Evolutionary conservation across 1,140 invertebrate genomes (phyloP).

Genomic region (Drosophila lini): DNA sequence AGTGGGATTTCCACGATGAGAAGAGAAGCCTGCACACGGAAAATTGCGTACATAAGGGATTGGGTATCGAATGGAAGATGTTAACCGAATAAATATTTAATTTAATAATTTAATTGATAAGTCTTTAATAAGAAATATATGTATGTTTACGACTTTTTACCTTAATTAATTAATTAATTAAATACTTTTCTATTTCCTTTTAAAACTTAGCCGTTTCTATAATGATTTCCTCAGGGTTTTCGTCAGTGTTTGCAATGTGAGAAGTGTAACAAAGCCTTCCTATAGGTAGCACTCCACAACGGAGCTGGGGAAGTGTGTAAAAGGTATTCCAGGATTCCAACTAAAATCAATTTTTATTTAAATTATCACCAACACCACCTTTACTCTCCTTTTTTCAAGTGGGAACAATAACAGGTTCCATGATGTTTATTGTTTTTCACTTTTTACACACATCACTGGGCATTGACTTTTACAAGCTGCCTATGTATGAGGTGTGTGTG

Average conservation of each 20-base stretch:
- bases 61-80: not conserved
- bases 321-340: constrained; percentile 15
- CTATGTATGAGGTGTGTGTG: not conserved
- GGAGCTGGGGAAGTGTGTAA: not conserved
- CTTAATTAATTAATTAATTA: not conserved
- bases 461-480: constrained; percentile 20
- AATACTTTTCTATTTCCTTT: not conserved
- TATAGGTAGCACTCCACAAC: constrained; percentile 5
- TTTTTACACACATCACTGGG: constrained; percentile 70
- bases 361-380: constrained; percentile 16
- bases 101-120: not conserved
- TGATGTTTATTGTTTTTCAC: constrained; percentile 81
- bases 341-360: constrained; percentile 25
- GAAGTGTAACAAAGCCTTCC: constrained; percentile 43
- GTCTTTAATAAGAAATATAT: no score
- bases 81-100: not conserved
- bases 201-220: no score
- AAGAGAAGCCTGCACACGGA: not conserved
- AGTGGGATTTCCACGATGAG: not conserved
- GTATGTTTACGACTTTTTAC: no score
- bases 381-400: not conserved
- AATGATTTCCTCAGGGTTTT: no score
- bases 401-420: constrained; percentile 23
- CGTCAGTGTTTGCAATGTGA: not conserved
- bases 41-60: not conserved